Base-by-base conservation (phyloP, 1,140 invertebrate genomes). In the Amphibalanus amphitrite region DNA sequence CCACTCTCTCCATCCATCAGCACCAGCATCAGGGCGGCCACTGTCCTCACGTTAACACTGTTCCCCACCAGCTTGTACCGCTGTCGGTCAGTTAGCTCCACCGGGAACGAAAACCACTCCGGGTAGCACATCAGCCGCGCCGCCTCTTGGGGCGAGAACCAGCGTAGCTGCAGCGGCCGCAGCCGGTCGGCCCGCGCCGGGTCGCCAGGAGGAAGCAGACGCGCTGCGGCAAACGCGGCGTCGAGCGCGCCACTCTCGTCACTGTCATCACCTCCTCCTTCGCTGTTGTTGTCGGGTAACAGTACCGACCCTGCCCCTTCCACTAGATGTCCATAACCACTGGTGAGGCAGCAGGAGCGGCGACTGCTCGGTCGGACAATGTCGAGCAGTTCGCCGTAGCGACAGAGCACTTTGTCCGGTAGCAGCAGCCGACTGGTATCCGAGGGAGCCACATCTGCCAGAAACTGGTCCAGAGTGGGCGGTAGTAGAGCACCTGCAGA, bases 261-360 rank as follows among this genome's bases (percentile, higher is more conserved):
- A 74, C 80, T 30, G 85, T 79, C 84, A n/a, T n/a, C n/a, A n/a
- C n/a, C n/a, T n/a, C n/a, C n/a, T n/a, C n/a, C n/a, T n/a, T n/a
- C n/a, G n/a, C n/a, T n/a, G n/a, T n/a, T n/a, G n/a, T n/a, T n/a
- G 83, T 17, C 38, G 38, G 38, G 38, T 17, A 38, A 38, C 38
- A 78, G 87, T 26, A 85, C 83, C 0, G 91, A 96, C 0, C 95
- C 95, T n/a, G 93, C 93, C 3, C 94, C 94, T 82, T 95, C 90
- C 28, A 88, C 82, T 80, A 91, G 95, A 79, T 89, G 88, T n/a
- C 87, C 86, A 79, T 97, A 98, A 17, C 90, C 87, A 81, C 91
- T 92, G 23, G 95, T 97, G 79, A 97, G 97, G 80, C 95, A 98
- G 82, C 90, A 94, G 4, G 90, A 90, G 76, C 87, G 87, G 73